Evolutionary conservation across 2,113 vertebrate genomes (phyloP).

Genomic region (Ondatra zibethicus): DNA sequence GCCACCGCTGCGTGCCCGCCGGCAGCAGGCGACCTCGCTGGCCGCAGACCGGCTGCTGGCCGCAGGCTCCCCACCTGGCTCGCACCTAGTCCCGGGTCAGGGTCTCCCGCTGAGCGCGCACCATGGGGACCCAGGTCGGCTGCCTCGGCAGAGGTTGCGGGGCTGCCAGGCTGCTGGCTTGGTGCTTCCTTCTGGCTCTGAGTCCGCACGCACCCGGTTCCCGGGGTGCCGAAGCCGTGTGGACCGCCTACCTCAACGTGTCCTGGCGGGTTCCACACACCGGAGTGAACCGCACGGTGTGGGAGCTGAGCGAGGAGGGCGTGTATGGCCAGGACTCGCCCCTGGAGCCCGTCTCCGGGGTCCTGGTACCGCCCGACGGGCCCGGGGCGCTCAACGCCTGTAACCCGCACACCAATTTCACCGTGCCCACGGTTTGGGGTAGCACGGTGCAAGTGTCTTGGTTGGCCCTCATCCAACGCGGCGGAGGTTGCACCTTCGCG

Average conservation of each 20-base stretch:
- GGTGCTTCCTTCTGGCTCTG: slow-evolving; percentile 76
- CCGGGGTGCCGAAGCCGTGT: slow-evolving; percentile 81
- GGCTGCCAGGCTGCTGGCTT: slow-evolving; percentile 61
- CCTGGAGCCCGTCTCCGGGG: slow-evolving; percentile 83
- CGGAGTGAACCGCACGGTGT: slow-evolving; percentile 83
- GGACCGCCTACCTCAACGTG: slow-evolving; percentile 90
- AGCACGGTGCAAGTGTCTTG: slow-evolving; percentile 79
- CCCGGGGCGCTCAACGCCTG: slow-evolving; percentile 84
- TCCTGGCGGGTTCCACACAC: slow-evolving; percentile 83
- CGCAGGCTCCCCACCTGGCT: slow-evolving; percentile 34
- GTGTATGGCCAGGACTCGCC: slow-evolving; percentile 91
- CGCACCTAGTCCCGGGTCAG: neutral
- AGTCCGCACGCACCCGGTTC: slow-evolving; percentile 49
- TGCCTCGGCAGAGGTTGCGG: slow-evolving; percentile 7
- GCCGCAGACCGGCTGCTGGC: neutral
- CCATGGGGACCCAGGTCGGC: slow-evolving; percentile 64
- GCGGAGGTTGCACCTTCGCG: slow-evolving; percentile 91
- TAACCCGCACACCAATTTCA: slow-evolving; percentile 85
- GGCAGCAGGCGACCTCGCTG: neutral
- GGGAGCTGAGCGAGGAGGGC: slow-evolving; percentile 88
- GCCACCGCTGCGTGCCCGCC: neutral
- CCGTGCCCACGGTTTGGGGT: slow-evolving; percentile 72
- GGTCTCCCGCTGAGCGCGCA: neutral
- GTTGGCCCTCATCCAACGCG: slow-evolving; percentile 91
- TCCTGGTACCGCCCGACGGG: slow-evolving; percentile 86